Conservation (phyloP, 2,888 invertebrate species). For the Sinohyriopsis cumingii region DNA sequence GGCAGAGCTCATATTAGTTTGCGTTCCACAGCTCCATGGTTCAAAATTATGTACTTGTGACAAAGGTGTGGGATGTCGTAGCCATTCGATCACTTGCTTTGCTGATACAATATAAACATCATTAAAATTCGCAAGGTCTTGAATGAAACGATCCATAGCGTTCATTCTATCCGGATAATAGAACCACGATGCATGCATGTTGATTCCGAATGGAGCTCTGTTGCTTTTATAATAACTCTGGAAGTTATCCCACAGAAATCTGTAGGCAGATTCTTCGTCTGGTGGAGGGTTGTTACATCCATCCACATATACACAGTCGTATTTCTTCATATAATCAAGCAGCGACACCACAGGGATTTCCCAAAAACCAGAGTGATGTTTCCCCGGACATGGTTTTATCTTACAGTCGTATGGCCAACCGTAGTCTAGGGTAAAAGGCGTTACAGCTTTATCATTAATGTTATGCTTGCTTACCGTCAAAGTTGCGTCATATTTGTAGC, state of each 20-base stretch:
- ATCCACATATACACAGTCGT: constrained; percentile 66
- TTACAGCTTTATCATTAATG: constrained; percentile 39
- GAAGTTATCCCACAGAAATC: constrained; percentile 83
- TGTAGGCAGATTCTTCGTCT: constrained; percentile 56
- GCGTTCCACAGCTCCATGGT: constrained; percentile 53
- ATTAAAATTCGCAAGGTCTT: constrained; percentile 52
- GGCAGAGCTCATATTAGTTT: too few species aligned
- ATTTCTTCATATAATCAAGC: constrained; percentile 58
- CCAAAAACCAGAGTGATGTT: constrained; percentile 77
- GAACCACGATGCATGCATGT: constrained; percentile 83
- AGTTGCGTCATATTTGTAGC: constrained; percentile 59
- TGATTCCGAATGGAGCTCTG: constrained; percentile 85
- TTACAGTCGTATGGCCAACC: constrained; percentile 63
- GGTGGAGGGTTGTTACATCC: constrained; percentile 60
- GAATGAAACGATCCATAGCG: constrained; percentile 63
- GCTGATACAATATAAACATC: constrained; percentile 63
- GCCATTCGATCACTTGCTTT: constrained; percentile 59
- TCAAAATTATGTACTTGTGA: constrained; percentile 49
- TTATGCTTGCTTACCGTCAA: constrained; percentile 54
- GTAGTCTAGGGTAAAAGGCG: constrained; percentile 90
- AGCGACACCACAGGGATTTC: constrained; percentile 77
- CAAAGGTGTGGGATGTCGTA: constrained; percentile 54
- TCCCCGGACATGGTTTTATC: constrained; percentile 60
- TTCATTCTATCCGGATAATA: constrained; percentile 56
- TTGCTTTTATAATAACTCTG: constrained; percentile 80